Evolutionary conservation across 2,797 vertebrate species (phyloP).

Genomic region (Girardinus metallicus): DNA sequence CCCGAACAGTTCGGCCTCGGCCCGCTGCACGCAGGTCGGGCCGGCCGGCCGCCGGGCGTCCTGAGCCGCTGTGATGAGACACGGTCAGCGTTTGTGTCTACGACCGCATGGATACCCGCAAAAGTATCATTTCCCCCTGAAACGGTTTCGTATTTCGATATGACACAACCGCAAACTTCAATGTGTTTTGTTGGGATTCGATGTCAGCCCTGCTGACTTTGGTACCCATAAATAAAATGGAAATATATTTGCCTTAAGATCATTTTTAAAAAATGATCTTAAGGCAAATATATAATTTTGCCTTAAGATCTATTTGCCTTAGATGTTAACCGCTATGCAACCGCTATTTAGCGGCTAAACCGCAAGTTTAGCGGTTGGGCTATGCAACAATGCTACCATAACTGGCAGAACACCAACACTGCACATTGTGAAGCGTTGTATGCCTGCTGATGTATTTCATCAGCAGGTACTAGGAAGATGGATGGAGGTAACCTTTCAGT

Average conservation of each 20-base stretch:
- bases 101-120: background rate
- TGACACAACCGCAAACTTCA: background rate
- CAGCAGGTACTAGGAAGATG: background rate
- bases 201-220: background rate
- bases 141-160: background rate
- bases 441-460: background rate
- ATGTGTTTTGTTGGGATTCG: background rate
- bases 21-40: constrained; percentile 17
- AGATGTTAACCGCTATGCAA: too few species aligned
- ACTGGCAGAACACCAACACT: background rate
- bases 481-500: background rate
- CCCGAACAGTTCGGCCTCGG: constrained; percentile 47
- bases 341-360: too few species aligned
- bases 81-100: constrained; percentile 15
- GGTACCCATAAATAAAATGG: background rate
- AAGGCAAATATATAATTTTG: too few species aligned
- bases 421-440: background rate
- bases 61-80: constrained; percentile 51
- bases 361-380: background rate
- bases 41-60: constrained; percentile 54
- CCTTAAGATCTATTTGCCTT: too few species aligned
- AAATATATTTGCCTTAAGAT: background rate
- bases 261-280: background rate
- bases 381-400: background rate
- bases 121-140: too few species aligned